phyloP scores from a whole-genome alignment of 2,888 invertebrate species.

The Eupithecia abbreviata region DNA sequence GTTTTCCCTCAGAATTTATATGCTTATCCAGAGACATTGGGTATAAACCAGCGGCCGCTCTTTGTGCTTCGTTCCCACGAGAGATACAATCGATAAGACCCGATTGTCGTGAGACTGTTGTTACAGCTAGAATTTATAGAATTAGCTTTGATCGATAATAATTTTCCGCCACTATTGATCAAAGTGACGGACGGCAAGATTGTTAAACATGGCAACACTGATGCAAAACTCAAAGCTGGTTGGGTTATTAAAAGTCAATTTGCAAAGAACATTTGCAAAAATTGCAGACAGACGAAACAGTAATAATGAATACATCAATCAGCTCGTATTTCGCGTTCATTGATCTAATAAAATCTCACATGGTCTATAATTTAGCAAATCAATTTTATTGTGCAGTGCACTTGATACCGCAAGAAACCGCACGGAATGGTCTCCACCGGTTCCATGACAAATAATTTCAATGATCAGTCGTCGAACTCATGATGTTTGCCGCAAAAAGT shows the following conservation, averaged over 20 bases:
- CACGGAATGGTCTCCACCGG: conserved; percentile 59
- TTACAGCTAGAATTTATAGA: conserved; percentile 36
- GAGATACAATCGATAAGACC: conserved; percentile 56
- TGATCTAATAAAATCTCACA: conserved; percentile 49
- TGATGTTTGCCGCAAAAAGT: conserved; percentile 49
- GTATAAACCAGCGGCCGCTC: conserved; percentile 63
- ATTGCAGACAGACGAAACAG: conserved; percentile 1
- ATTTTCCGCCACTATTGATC: conserved; percentile 35
- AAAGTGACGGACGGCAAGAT: conserved; percentile 8
- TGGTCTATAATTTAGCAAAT: conserved; percentile 57
- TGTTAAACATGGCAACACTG: conserved; percentile 1
- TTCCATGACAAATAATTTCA: conserved; percentile 70
- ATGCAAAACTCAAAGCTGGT: not conserved
- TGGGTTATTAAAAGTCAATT: conserved; percentile 6
- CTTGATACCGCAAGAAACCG: conserved; percentile 56
- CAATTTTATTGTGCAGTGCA: conserved; percentile 55
- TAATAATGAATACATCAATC: conserved; percentile 5
- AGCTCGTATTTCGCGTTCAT: conserved; percentile 39
- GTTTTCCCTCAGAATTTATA: conserved; percentile 65
- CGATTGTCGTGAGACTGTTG: conserved; percentile 56
- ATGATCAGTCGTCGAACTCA: conserved; percentile 70
- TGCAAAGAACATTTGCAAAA: not conserved
- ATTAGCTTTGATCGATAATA: conserved; percentile 32
- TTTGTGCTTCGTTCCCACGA: conserved; percentile 68
- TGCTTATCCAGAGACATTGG: conserved; percentile 51